Percentiles rank a stretch among this genome's conserved stretches.
phyloP scores from a whole-genome alignment of 2,797 vertebrate genomes.

The Anabas testudineus region DNA sequence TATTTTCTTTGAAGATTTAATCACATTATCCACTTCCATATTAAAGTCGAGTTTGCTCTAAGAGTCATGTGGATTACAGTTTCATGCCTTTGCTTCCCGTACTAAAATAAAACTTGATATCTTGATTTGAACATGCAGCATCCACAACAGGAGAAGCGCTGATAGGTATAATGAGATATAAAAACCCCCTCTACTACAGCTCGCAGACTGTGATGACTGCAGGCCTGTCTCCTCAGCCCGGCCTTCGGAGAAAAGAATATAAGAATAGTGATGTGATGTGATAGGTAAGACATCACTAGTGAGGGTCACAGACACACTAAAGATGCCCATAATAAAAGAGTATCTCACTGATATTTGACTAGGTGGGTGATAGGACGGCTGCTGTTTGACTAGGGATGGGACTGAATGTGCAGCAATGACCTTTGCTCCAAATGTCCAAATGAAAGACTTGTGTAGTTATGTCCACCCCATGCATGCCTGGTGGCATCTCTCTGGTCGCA shows the following conservation, averaged over 20 bases:
- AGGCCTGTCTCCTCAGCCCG: constrained; percentile 27
- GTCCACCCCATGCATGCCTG: constrained; percentile 23
- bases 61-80: background rate
- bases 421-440: constrained; percentile 75
- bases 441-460: constrained; percentile 20
- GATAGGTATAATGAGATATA: constrained; percentile 20
- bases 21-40: background rate
- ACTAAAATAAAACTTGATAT: constrained; percentile 26
- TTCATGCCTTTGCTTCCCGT: background rate
- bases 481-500: constrained; percentile 53
- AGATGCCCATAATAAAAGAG: constrained; percentile 12
- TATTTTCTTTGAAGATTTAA: constrained; percentile 6
- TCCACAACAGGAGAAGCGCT: constrained; percentile 29
- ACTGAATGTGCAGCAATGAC: constrained; percentile 56
- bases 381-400: constrained; percentile 67
- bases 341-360: constrained; percentile 52
- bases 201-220: constrained; percentile 16
- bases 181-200: constrained; percentile 6
- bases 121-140: constrained; percentile 19
- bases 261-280: background rate
- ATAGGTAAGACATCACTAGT: constrained; percentile 3
- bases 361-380: constrained; percentile 19
- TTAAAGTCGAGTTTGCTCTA: background rate
- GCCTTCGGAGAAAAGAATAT: constrained; percentile 4
- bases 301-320: background rate